Conservation (phyloP, 2,797 vertebrate genomes). For the Lepus oiostolus region DNA sequence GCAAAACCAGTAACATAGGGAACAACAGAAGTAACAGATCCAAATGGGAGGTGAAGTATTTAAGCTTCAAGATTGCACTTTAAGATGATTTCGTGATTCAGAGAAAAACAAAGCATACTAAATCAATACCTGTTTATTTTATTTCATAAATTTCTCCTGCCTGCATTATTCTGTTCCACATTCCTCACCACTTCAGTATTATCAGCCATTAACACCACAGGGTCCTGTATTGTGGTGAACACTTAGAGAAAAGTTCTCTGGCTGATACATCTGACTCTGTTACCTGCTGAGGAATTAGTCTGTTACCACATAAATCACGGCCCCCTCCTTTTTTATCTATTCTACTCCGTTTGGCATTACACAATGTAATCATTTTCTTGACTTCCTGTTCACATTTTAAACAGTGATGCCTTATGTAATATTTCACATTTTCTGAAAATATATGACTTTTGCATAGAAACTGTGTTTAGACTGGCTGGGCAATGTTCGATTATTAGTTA, state of each 20-base stretch:
- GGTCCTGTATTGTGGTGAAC: background rate
- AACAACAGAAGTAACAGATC: background rate
- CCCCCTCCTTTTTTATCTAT: background rate
- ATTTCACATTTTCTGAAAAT: conserved; percentile 83
- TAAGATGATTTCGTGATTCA: background rate
- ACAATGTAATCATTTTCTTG: conserved; percentile 61
- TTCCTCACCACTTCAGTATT: background rate
- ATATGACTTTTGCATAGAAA: conserved; percentile 80
- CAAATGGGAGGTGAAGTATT: background rate
- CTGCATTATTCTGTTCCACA: no score
- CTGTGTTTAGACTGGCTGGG: conserved; percentile 86
- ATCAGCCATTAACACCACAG: background rate
- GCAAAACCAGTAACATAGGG: background rate
- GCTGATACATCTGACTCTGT: background rate
- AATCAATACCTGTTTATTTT: background rate
- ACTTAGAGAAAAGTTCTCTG: background rate
- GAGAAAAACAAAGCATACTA: conserved; percentile 1
- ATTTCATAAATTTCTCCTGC: background rate
- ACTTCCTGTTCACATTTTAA: conserved; percentile 80
- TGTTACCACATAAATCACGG: conserved; percentile 30
- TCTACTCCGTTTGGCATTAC: conserved; percentile 55
- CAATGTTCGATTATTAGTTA: conserved; percentile 89
- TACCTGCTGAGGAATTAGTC: background rate
- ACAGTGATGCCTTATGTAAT: conserved; percentile 78
- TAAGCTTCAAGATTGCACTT: background rate